A percentile compares a stretch with the other conserved stretches of the same genome.
Conservation (phyloP, 2,113 vertebrate species). For the Misgurnus mizolepis region DNA sequence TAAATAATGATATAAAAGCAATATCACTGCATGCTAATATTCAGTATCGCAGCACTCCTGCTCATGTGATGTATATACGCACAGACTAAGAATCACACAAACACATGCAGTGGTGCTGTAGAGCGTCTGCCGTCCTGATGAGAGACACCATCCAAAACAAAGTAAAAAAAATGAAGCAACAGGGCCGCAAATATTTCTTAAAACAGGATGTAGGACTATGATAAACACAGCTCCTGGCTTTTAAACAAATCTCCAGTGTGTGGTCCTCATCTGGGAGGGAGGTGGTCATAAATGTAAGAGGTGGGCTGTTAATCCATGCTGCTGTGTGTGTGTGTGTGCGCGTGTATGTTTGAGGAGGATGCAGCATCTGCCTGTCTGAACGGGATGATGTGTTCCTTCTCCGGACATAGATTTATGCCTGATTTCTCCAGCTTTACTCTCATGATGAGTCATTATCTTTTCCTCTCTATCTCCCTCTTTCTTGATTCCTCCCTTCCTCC, state of each 20-base stretch:
- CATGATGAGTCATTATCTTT: constrained; percentile 42
- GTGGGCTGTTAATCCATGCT: constrained; percentile 2
- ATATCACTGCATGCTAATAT: no score
- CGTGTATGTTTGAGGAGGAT: constrained; percentile 12
- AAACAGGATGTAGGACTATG: constrained; percentile 62
- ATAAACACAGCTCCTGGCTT: constrained; percentile 63
- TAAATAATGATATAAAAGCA: no score
- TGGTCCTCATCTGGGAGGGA: constrained; percentile 55
- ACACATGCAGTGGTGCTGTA: not conserved
- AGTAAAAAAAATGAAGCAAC: constrained; percentile 43
- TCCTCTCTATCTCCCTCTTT: constrained; percentile 44
- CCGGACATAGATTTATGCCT: constrained; percentile 29
- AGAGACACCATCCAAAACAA: constrained; percentile 52
- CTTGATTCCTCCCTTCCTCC: constrained; percentile 43
- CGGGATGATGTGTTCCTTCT: constrained; percentile 48
- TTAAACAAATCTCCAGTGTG: constrained; percentile 65
- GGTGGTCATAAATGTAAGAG: constrained; percentile 48
- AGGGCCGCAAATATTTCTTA: constrained; percentile 58
- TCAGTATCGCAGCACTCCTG: no score
- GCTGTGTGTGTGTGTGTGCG: constrained; percentile 1
- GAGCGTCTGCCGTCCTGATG: constrained; percentile 18
- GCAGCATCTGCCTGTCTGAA: constrained; percentile 28
- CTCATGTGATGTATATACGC: no score
- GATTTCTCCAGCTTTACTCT: constrained; percentile 41
- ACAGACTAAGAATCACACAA: not conserved